Conservation (phyloP, 2,113 vertebrate species). For the Microtus pennsylvanicus region DNA sequence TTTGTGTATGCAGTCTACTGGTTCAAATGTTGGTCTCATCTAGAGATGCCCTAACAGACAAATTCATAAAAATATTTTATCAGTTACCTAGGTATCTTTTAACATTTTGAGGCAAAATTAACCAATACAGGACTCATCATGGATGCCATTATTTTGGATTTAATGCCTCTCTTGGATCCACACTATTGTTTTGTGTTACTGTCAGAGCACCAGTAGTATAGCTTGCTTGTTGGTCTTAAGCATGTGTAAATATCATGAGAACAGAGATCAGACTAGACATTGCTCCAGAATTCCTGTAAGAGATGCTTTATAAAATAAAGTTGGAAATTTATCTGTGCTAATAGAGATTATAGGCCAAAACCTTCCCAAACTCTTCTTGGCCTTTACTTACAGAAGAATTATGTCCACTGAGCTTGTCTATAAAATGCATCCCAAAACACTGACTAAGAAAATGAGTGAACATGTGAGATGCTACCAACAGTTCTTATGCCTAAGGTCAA, state of each 20-base stretch:
- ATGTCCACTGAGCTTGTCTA: background rate
- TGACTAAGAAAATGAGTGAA: background rate
- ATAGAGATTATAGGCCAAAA: background rate
- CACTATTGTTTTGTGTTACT: background rate
- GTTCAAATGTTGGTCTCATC: background rate
- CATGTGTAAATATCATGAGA: background rate
- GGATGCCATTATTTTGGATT: background rate
- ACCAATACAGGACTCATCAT: background rate
- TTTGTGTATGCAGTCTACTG: background rate
- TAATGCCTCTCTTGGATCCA: background rate
- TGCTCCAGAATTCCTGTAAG: background rate
- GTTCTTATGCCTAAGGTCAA: background rate
- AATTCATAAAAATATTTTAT: background rate
- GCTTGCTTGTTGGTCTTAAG: background rate
- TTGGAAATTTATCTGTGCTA: background rate
- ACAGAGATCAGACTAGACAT: background rate
- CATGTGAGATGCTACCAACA: background rate
- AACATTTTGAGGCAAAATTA: background rate
- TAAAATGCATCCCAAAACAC: background rate
- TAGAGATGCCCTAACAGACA: background rate
- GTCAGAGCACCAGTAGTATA: background rate
- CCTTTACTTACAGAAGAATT: background rate
- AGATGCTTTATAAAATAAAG: constrained; percentile 29
- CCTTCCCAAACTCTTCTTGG: background rate
- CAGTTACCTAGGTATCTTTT: background rate